Evolutionary conservation across 1,140 invertebrate species (phyloP).

Genomic region (Copidosoma floridanum): DNA sequence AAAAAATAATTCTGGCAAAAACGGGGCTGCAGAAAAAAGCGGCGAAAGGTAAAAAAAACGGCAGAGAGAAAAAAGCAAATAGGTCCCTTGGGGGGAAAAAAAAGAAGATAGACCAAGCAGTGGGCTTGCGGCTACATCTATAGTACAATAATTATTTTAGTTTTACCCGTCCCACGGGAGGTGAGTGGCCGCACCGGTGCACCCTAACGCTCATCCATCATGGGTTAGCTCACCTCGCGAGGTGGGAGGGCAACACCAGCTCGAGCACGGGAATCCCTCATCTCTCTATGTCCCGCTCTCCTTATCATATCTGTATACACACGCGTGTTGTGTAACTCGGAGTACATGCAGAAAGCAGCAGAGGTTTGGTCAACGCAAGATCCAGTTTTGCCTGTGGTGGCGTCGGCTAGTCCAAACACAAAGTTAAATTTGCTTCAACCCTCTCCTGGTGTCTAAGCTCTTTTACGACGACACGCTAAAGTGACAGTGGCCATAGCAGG

Average conservation of each 20-base stretch:
- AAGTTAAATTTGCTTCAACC: slow-evolving; percentile 7
- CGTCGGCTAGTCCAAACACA: background rate
- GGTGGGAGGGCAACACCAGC: background rate
- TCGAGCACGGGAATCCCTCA: too few relatives aligned
- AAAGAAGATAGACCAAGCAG: background rate
- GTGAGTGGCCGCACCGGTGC: background rate
- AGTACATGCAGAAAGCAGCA: too few relatives aligned
- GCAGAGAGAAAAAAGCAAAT: background rate
- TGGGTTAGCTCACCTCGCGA: background rate
- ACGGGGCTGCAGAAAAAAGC: background rate
- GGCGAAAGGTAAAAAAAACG: background rate
- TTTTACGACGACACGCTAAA: background rate
- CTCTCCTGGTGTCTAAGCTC: too few relatives aligned
- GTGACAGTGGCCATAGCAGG: background rate
- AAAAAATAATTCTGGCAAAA: background rate
- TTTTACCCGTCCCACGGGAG: slow-evolving; percentile 12
- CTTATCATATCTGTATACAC: too few relatives aligned
- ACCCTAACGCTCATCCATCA: slow-evolving; percentile 10
- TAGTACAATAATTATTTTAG: slow-evolving; percentile 22
- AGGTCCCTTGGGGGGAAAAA: too few relatives aligned
- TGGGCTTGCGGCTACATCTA: slow-evolving; percentile 3
- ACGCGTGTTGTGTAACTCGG: too few relatives aligned
- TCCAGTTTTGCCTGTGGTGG: background rate
- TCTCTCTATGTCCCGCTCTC: background rate
- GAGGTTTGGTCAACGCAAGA: background rate